These are phyloP conservation scores for Phymanthus crucifer DNA, from an alignment of 92 coral and sea anemone genomes.

Conservation along the genomic window DNA sequence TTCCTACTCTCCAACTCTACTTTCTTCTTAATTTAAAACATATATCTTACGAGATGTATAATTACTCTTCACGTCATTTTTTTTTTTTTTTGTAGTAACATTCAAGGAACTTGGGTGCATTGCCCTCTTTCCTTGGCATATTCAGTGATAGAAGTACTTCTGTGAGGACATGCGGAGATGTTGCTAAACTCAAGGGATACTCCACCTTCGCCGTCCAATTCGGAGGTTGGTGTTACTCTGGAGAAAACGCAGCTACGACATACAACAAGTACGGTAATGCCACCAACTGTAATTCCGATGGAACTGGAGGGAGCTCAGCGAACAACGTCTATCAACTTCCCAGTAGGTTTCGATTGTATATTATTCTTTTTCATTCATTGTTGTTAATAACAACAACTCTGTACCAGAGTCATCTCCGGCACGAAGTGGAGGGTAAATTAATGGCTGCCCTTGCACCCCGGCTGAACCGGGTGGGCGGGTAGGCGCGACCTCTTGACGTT, in stretches of 20 bases:
- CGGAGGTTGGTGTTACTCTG: slow-evolving; percentile 4
- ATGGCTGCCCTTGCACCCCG: too few relatives aligned
- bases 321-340: slow-evolving; percentile 26
- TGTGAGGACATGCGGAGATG: slow-evolving; percentile 16
- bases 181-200: background rate
- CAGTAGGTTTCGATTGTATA: background rate
- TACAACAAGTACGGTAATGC: slow-evolving; percentile 14
- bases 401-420: too few relatives aligned
- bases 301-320: slow-evolving; percentile 8
- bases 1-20: background rate
- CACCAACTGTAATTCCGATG: background rate
- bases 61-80: background rate
- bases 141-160: background rate
- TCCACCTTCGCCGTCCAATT: slow-evolving; percentile 12
- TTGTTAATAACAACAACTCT: background rate
- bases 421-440: too few relatives aligned
- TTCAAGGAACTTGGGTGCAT: slow-evolving; percentile 18
- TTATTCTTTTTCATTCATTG: background rate
- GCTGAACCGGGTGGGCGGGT: too few relatives aligned
- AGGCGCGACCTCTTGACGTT: too few relatives aligned
- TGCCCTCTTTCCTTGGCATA: background rate
- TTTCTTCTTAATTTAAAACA: too few relatives aligned
- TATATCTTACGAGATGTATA: too few relatives aligned
- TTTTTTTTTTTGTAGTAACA: background rate
- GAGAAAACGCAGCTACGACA: background rate